Evolutionary conservation across 2,797 vertebrate genomes (phyloP).

Genomic region (Florisuga fusca): DNA sequence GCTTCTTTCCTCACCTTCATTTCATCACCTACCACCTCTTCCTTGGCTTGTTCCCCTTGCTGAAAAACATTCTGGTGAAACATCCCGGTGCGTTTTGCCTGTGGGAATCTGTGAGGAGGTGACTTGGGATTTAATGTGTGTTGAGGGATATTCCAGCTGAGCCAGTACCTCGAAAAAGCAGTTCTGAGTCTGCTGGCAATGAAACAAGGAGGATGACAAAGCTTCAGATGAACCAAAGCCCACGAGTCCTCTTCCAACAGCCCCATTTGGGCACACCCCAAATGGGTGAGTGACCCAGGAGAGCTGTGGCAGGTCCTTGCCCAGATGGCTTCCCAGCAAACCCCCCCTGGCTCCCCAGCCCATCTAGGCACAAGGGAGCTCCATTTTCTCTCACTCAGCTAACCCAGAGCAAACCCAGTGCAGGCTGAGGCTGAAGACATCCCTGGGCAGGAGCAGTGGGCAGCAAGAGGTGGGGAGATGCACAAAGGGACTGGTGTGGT

Average conservation of each 20-base stretch:
- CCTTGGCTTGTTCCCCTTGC: background rate
- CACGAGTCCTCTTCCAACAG: background rate
- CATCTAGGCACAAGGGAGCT: background rate
- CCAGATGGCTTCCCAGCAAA: background rate
- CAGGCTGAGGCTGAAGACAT: background rate
- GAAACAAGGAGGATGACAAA: background rate
- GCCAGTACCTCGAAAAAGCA: conserved; percentile 27
- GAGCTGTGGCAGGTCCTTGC: background rate
- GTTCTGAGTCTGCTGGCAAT: background rate
- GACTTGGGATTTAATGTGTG: background rate
- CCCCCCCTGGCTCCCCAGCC: background rate
- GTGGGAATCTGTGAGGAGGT: background rate
- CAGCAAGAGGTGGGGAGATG: background rate
- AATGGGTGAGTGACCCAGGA: background rate
- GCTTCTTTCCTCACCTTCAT: conserved; percentile 35
- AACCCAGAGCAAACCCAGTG: background rate
- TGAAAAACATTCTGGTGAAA: background rate
- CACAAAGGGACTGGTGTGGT: accelerated
- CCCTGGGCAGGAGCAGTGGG: background rate
- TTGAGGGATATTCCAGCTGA: conserved; percentile 36
- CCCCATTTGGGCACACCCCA: background rate
- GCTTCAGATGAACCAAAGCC: background rate
- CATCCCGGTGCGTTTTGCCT: accelerated
- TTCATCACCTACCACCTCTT: conserved; percentile 30
- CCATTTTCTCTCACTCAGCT: background rate